Evolutionary conservation across 1,140 invertebrate genomes (phyloP).

Genomic region (Plodia interpunctella): DNA sequence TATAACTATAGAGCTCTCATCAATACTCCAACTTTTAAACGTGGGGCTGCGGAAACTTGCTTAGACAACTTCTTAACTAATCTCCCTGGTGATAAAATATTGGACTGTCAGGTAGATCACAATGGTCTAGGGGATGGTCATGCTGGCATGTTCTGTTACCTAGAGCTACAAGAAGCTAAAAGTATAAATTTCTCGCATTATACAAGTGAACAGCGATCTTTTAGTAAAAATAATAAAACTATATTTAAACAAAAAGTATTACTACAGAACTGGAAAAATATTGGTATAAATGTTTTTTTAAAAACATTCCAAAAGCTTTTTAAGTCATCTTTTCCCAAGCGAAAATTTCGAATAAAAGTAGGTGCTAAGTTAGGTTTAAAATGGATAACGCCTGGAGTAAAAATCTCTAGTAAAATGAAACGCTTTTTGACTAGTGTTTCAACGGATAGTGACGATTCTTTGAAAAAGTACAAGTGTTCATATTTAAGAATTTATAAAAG

Average conservation of each 20-base stretch:
- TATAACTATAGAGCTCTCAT: constrained; percentile 16
- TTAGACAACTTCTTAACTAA: constrained; percentile 21
- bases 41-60: constrained; percentile 13
- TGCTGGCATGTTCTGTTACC: constrained; percentile 7
- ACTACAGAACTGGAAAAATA: constrained; percentile 5
- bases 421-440: background rate
- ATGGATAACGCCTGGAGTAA: constrained; percentile 21
- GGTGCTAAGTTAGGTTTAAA: background rate
- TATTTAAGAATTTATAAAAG: constrained; percentile 13
- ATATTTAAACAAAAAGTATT: constrained; percentile 1
- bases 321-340: constrained; percentile 6
- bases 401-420: constrained; percentile 19
- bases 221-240: background rate
- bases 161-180: background rate
- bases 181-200: background rate
- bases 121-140: constrained; percentile 19
- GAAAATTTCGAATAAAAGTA: background rate
- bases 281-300: constrained; percentile 4
- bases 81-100: constrained; percentile 1
- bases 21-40: background rate
- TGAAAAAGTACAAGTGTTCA: constrained; percentile 6
- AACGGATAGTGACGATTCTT: background rate
- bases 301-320: constrained; percentile 10
- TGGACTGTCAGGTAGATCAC: background rate
- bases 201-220: background rate